These are phyloP conservation scores for Vandiemenella viatica DNA, from an alignment of 2,888 invertebrate genomes.

Conservation along the genomic window DNA sequence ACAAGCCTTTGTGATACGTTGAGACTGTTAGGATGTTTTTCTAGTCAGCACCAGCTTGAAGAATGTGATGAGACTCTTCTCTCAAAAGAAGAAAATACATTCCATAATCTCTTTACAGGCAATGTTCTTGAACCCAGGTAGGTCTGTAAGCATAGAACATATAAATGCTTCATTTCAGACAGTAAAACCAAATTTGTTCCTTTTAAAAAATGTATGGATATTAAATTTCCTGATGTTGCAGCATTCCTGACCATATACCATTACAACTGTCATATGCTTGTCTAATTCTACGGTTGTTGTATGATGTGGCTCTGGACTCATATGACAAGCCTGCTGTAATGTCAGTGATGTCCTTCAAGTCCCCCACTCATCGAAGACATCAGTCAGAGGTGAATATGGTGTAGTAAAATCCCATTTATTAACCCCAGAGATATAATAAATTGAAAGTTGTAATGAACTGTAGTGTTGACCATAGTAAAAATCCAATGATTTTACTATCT, in stretches of 20 bases:
- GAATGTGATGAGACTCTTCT: slow-evolving; percentile 30
- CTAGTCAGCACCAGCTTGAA: slow-evolving; percentile 34
- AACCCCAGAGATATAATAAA: too few species aligned
- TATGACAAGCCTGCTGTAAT: slow-evolving; percentile 76
- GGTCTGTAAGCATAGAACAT: too few species aligned
- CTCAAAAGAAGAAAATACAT: slow-evolving; percentile 30
- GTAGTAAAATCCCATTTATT: too few species aligned
- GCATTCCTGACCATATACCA: slow-evolving; percentile 58
- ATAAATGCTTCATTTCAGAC: not conserved
- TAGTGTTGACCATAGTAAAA: too few species aligned
- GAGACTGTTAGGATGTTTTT: slow-evolving; percentile 81
- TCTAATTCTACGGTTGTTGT: slow-evolving; percentile 71
- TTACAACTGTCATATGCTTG: slow-evolving; percentile 67
- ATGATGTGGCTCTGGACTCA: slow-evolving; percentile 88
- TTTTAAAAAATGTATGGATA: not conserved
- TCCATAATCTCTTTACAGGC: slow-evolving; percentile 62
- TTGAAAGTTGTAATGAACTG: too few species aligned
- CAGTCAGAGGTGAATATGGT: slow-evolving; percentile 10
- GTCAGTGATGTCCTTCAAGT: slow-evolving; percentile 23
- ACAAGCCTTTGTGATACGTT: slow-evolving; percentile 88
- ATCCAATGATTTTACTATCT: too few species aligned
- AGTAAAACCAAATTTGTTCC: not conserved
- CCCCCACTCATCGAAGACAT: slow-evolving; percentile 23
- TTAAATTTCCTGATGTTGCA: slow-evolving; percentile 23
- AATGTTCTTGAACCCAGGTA: slow-evolving; percentile 55